Percentiles rank a stretch among this genome's conserved stretches.
phyloP scores from a whole-genome alignment of 1,140 invertebrate genomes.

The Drosophila rufa region DNA sequence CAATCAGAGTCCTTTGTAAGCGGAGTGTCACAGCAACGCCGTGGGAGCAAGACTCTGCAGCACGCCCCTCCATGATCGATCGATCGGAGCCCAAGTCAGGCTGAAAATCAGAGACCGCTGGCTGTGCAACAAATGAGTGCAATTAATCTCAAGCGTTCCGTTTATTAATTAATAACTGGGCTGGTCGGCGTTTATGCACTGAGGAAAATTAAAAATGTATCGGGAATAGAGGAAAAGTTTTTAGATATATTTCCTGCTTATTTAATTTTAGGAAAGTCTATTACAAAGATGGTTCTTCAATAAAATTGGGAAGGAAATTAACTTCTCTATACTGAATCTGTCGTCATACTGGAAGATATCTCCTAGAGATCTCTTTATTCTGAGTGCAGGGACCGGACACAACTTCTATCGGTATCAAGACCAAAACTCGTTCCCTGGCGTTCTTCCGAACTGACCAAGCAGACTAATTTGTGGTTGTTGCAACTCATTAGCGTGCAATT shows the following conservation, averaged over 20 bases:
- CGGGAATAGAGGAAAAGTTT: neutral
- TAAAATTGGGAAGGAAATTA: neutral
- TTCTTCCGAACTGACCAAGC: conserved; percentile 11
- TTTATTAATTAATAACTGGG: conserved; percentile 76
- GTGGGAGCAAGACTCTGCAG: neutral
- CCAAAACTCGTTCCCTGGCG: conserved; percentile 26
- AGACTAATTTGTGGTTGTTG: conserved; percentile 43
- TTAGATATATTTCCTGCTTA: neutral
- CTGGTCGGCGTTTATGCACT: conserved; percentile 14
- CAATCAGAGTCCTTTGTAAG: conserved; percentile 67
- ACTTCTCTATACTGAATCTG: no score
- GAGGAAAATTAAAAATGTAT: neutral
- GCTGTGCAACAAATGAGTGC: conserved; percentile 73
- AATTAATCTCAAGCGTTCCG: conserved; percentile 72
- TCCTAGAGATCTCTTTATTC: neutral
- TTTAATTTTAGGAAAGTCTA: neutral
- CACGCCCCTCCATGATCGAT: conserved; percentile 60
- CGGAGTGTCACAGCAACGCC: conserved; percentile 21
- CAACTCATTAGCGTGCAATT: conserved; percentile 53
- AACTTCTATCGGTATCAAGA: neutral
- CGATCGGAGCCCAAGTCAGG: conserved; percentile 22
- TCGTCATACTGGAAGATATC: no score
- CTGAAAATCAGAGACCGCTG: conserved; percentile 43
- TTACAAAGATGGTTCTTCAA: neutral
- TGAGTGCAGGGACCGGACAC: conserved; percentile 1